Conservation (phyloP, 2,888 invertebrate genomes). For the Drosophila kambysellisi region DNA sequence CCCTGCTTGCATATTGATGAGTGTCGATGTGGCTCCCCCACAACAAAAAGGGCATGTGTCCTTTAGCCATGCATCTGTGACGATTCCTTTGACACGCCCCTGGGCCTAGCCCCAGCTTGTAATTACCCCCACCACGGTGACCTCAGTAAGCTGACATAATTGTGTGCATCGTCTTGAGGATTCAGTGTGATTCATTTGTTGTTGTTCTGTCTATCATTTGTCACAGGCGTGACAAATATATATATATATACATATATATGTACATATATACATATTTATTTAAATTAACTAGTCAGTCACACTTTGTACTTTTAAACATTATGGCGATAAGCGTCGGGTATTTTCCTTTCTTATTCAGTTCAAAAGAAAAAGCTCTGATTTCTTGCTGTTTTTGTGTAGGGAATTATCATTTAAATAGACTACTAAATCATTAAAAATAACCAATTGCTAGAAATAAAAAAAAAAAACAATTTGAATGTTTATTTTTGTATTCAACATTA, state of each 20-base stretch:
- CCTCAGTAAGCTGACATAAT: conserved; percentile 1
- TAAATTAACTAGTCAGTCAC: neutral
- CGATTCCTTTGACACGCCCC: conserved; percentile 5
- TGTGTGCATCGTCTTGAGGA: neutral
- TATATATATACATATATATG: no score
- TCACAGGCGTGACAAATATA: neutral
- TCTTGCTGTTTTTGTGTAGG: no score
- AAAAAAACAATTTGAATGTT: neutral
- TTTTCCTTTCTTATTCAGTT: neutral
- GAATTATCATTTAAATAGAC: neutral
- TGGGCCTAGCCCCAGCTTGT: neutral
- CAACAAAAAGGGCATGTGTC: neutral
- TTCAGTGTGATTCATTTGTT: neutral
- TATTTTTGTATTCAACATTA: no score
- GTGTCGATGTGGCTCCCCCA: neutral
- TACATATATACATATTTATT: neutral
- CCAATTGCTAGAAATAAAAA: no score
- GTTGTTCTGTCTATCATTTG: neutral
- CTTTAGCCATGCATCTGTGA: conserved; percentile 7
- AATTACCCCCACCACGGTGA: neutral
- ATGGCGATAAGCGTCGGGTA: rapidly evolving
- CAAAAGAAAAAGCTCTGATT: neutral
- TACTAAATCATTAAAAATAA: no score
- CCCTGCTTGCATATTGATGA: neutral
- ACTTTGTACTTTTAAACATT: neutral